phyloP scores from a whole-genome alignment of 2,888 invertebrate genomes.

The Chrysotoxum bicinctum region DNA sequence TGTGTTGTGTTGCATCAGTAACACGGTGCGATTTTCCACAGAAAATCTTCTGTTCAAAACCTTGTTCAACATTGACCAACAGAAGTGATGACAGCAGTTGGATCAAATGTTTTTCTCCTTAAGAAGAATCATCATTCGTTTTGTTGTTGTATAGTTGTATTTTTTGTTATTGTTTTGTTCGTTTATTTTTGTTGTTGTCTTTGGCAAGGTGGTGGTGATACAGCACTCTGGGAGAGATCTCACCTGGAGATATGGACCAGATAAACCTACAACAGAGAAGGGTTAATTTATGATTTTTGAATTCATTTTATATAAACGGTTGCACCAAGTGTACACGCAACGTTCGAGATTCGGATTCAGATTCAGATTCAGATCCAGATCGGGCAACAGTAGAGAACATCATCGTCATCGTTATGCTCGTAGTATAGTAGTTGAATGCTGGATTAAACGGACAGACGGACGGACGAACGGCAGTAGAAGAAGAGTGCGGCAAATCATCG shows the following conservation, averaged over 20 bases:
- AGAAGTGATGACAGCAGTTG: slow-evolving; percentile 73
- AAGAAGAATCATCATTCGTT: slow-evolving; percentile 68
- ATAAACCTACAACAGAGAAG: slow-evolving; percentile 71
- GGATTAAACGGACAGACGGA: background rate
- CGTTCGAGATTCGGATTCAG: slow-evolving; percentile 55
- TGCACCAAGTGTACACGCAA: slow-evolving; percentile 73
- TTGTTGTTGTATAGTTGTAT: slow-evolving; percentile 53
- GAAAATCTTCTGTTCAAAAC: slow-evolving; percentile 71
- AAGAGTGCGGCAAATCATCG: slow-evolving; percentile 41
- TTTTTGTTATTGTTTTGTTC: slow-evolving; percentile 25
- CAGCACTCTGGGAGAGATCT: slow-evolving; percentile 61
- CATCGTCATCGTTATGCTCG: slow-evolving; percentile 43
- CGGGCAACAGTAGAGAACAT: slow-evolving; percentile 60
- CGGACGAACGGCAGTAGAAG: background rate
- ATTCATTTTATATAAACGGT: slow-evolving; percentile 72
- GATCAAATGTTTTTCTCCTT: slow-evolving; percentile 73
- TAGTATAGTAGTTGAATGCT: slow-evolving; percentile 1
- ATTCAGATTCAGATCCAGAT: slow-evolving; percentile 60
- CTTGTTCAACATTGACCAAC: slow-evolving; percentile 72
- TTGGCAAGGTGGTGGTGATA: slow-evolving; percentile 64
- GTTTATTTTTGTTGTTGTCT: slow-evolving; percentile 20
- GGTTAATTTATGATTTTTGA: slow-evolving; percentile 74
- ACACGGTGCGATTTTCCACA: slow-evolving; percentile 66
- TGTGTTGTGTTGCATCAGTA: slow-evolving; percentile 13
- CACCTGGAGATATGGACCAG: slow-evolving; percentile 68